These are phyloP conservation scores for Galeopsomyia nigrocyanea DNA, from an alignment of 2,888 invertebrate species.

Conservation along the genomic window DNA sequence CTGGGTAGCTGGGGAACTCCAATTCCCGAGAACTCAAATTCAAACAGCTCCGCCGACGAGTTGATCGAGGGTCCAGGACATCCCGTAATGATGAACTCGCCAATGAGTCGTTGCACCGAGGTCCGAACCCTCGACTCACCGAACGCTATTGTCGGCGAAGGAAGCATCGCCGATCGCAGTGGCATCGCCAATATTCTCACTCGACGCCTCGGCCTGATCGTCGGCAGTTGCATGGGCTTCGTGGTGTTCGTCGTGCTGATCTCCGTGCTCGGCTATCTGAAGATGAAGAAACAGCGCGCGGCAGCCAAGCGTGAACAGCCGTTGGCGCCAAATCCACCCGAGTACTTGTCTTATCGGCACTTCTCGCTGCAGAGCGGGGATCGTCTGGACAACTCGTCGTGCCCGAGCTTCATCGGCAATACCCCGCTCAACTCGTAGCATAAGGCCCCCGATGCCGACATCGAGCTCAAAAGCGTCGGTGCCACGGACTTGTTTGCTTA, in stretches of 20 bases:
- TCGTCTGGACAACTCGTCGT: constrained; percentile 60
- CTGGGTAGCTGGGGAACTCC: constrained; percentile 80
- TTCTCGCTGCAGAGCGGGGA: constrained; percentile 80
- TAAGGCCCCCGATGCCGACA: constrained; percentile 51
- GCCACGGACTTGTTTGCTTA: constrained; percentile 25
- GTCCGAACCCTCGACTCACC: constrained; percentile 83
- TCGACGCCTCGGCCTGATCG: constrained; percentile 85
- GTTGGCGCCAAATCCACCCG: constrained; percentile 77
- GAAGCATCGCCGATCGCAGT: constrained; percentile 76
- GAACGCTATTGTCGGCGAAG: constrained; percentile 73
- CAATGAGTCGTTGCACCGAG: constrained; percentile 83
- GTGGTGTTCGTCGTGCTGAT: constrained; percentile 88
- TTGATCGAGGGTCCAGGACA: constrained; percentile 75
- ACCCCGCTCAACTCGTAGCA: constrained; percentile 66
- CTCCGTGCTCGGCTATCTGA: constrained; percentile 86
- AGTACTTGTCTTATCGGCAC: constrained; percentile 85
- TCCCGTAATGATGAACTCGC: constrained; percentile 78
- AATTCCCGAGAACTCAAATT: constrained; percentile 68
- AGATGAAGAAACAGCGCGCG: constrained; percentile 85
- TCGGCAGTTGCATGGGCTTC: constrained; percentile 89
- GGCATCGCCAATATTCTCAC: constrained; percentile 83
- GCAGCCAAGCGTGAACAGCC: constrained; percentile 79
- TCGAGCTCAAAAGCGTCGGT: constrained; percentile 61
- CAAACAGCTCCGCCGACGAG: constrained; percentile 69
- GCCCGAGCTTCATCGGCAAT: constrained; percentile 66